Base-by-base conservation (phyloP, 2,113 vertebrate genomes). In the Ornithorhynchus anatinus region DNA sequence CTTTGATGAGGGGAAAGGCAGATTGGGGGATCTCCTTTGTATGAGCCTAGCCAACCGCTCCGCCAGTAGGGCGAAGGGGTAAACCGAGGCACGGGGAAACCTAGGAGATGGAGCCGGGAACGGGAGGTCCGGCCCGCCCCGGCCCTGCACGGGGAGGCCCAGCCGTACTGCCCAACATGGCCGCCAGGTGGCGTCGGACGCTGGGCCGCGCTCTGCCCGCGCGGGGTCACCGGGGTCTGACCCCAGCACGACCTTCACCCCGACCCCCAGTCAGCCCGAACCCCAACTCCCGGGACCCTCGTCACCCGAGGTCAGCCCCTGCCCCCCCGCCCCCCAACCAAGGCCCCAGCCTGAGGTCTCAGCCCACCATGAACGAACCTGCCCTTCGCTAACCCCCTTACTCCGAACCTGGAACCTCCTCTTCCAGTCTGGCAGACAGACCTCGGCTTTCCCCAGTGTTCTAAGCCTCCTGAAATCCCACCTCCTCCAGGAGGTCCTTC, bases 341-440 rank as follows among this genome's bases (percentile, higher is more conserved):
- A 23, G 43, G 5, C 1, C 10, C 44, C n/a, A 14, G 23, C 23
- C 43, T 17, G 19, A 12, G 43, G 10, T 45, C n/a, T 22, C 43
- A 12, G 20, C 17, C 22, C 22, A 5, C 44, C 10, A 5, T 6
- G 44, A 10, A 23, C 44, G 22, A 22, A 47, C 44, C 44, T 22
- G 5, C 25, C 11, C 10, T 22, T 14, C 11, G 10, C 44, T 14
- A 10, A 14, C 44, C 44, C 22, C 12, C 9, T 15, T 23, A 10
- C 11, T 45, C 67, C 52, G 67, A 60, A 59, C 60, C 57, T 36
- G 60, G 37, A 60, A 58, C 67, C 53, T 70, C 57, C 23, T 39
- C 32, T 10, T 22, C 5, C 42, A 19, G 20, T 11, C 17, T 23
- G 10, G n/a, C 25, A 14, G 12, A 23, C 44, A 10, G 25, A 14